Percentiles rank a stretch among this genome's conserved stretches.
These are phyloP conservation scores for Nesogale talazaci DNA, from an alignment of 2,113 vertebrate species.

Conservation along the genomic window DNA sequence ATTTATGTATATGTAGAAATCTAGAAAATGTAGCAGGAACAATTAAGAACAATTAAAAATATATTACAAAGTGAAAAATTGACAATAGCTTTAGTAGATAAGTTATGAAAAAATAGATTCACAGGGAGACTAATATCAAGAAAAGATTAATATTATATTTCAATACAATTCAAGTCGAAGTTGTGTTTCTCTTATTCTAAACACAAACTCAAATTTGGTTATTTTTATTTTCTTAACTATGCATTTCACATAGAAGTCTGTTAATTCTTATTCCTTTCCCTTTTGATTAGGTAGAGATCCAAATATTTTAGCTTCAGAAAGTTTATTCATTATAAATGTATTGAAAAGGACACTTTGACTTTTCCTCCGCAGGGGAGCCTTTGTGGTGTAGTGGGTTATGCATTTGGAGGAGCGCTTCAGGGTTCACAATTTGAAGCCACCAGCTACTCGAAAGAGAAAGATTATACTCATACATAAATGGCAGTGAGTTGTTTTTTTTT, in stretches of 20 bases:
- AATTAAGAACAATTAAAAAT: neutral
- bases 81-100: neutral
- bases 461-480: no score
- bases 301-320: no score
- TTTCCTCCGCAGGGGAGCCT: no score
- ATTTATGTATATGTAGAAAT: neutral
- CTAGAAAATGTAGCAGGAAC: no score
- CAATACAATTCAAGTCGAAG: neutral
- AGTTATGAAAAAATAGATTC: neutral
- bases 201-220: neutral
- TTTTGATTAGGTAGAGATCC: neutral
- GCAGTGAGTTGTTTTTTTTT: no score
- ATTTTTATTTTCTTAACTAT: constrained; percentile 3
- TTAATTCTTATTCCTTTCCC: neutral
- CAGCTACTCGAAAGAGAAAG: no score
- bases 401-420: no score
- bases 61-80: neutral
- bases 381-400: no score
- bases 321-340: no score
- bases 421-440: no score
- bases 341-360: no score
- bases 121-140: neutral
- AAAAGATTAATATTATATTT: neutral
- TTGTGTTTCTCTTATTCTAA: neutral
- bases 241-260: neutral